Base-by-base conservation (phyloP, 2,888 invertebrate species). In the Aphidoletes aphidimyza region DNA sequence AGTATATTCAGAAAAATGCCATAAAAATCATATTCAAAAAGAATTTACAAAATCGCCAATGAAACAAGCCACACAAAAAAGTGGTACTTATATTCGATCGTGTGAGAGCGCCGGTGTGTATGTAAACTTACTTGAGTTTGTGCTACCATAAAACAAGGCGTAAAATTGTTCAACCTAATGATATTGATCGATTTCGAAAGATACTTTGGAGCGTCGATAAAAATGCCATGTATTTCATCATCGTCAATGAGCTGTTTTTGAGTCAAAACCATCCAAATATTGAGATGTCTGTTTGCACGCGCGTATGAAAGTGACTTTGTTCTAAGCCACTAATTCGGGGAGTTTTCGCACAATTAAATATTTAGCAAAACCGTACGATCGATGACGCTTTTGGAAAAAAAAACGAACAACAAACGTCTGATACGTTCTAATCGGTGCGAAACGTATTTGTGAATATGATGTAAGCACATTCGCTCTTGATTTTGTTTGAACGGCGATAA, bases 131-230 rank as follows among this genome's bases (percentile, higher is more conserved):
- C n/a, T 30, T 69, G 69, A 3, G 69, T 69, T 69, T 69, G 69
- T 26, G 30, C 30, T 26, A 11, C n/a, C 26, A 69, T 9, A 69
- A 42, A 42, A 30, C 69, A 11, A 69, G 34, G 19, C 34, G 30
- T 30, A 69, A 69, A 69, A 69, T 17, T 30, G 30, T 69, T 14
- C 5, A 69, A 69, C 69, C 69, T 17, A 69, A 69, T 69, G 69
- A 69, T 69, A 69, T 69, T 69, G 69, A 69, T 69, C 69, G n/a
- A 69, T 69, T 69, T 69, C 69, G 34, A 19, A 30, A 69, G n/a
- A 34, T 14, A 30, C 2, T 17, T 30, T 69, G 30, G 26, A 69
- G 26, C 69, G 30, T 69, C 69, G 30, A 69, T 69, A 69, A 5
- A 9, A 30, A 19, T 69, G 69, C 69, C 14, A 69, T 30, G 69